These are phyloP conservation scores for Drosophila sordidula DNA, from an alignment of 2,888 invertebrate genomes.

Conservation along the genomic window DNA sequence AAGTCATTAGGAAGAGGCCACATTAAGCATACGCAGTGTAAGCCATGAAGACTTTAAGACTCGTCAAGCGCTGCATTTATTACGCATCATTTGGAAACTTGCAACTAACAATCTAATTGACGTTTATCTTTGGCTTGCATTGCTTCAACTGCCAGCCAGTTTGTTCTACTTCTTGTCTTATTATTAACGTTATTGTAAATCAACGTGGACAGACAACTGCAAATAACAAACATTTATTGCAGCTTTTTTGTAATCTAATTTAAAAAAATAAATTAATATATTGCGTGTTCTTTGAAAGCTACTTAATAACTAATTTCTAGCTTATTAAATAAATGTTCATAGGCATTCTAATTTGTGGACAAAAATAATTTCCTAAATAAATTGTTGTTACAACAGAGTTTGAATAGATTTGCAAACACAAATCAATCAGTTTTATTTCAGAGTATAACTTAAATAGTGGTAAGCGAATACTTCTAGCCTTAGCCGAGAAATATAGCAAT, in stretches of 20 bases:
- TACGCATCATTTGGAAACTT: conserved; percentile 30
- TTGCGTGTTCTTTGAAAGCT: no score
- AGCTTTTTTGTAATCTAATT: not conserved
- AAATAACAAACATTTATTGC: conserved; percentile 36
- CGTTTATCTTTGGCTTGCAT: no score
- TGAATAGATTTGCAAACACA: no score
- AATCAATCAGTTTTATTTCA: not conserved
- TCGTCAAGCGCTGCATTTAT: conserved; percentile 23
- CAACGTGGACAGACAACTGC: conserved; percentile 33
- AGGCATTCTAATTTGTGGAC: no score
- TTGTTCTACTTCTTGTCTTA: conserved; percentile 39
- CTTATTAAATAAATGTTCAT: no score
- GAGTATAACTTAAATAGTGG: not conserved
- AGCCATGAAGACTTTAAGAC: conserved; percentile 2
- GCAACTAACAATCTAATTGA: not conserved
- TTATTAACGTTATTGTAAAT: conserved; percentile 57
- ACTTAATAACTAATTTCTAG: not conserved
- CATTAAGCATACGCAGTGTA: conserved; percentile 48
- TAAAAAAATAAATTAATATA: no score
- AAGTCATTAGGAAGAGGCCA: conserved; percentile 42
- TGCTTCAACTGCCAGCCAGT: conserved; percentile 15
- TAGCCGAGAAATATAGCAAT: not conserved
- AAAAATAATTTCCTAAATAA: no score
- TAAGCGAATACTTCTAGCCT: not conserved
- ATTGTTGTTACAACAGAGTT: no score